Conservation (phyloP, 2,888 invertebrate species). For the Elaeidobius kamerunicus region DNA sequence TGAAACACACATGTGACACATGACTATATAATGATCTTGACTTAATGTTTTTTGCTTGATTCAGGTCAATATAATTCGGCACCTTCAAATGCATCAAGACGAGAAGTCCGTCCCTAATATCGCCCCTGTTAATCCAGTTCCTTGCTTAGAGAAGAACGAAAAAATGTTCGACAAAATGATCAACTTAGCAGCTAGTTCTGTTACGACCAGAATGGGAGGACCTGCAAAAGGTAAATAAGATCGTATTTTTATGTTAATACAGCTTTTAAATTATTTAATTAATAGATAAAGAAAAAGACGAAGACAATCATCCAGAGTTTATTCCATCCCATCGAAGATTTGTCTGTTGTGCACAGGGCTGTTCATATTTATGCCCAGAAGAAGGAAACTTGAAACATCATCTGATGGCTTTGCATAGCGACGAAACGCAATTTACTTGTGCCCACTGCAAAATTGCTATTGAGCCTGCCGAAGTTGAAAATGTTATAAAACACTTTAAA, state of each 20-base stretch:
- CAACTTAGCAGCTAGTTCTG: constrained; percentile 72
- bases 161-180: constrained; percentile 84
- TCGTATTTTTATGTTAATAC: neutral
- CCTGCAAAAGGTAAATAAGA: constrained; percentile 5
- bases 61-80: constrained; percentile 63
- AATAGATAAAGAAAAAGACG: constrained; percentile 34
- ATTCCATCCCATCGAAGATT: constrained; percentile 51
- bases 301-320: constrained; percentile 37
- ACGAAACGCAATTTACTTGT: constrained; percentile 55
- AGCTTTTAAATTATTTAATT: neutral
- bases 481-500: constrained; percentile 65
- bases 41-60: too few species aligned
- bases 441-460: constrained; percentile 66
- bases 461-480: constrained; percentile 45
- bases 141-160: constrained; percentile 72
- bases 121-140: constrained; percentile 79
- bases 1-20: too few species aligned
- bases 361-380: constrained; percentile 68
- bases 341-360: constrained; percentile 68
- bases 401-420: constrained; percentile 67
- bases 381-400: constrained; percentile 71
- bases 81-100: constrained; percentile 63
- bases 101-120: constrained; percentile 60
- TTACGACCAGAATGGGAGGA: constrained; percentile 47
- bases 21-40: too few species aligned